Percentiles rank a stretch among this genome's conserved stretches.
Evolutionary conservation across 2,113 vertebrate genomes (phyloP).

Genomic region (Cyprichromis sp.): DNA sequence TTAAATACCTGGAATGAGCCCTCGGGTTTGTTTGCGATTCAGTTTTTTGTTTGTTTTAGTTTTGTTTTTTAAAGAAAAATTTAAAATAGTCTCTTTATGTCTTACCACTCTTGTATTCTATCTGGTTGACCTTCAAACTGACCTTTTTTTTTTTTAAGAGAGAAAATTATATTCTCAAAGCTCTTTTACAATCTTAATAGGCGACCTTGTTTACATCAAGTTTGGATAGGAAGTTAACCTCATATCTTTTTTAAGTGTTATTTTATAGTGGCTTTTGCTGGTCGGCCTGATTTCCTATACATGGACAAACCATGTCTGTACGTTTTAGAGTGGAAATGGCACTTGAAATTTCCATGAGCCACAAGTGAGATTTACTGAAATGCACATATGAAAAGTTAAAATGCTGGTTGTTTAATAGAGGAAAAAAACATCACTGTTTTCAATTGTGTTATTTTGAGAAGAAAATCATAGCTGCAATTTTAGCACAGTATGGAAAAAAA

Average conservation of each 20-base stretch:
- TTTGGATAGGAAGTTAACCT: neutral
- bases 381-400: neutral
- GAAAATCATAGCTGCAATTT: neutral
- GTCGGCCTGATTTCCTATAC: neutral
- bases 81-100: neutral
- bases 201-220: slow-evolving; percentile 48
- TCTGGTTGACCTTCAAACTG: slow-evolving; percentile 14
- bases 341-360: slow-evolving; percentile 1
- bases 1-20: slow-evolving; percentile 12
- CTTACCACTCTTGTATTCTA: neutral
- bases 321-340: neutral
- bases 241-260: neutral
- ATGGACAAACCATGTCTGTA: neutral
- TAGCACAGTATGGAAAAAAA: neutral
- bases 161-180: neutral
- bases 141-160: neutral
- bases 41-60: neutral
- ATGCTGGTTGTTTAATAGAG: slow-evolving; percentile 20
- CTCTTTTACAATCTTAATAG: slow-evolving; percentile 6
- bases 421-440: neutral
- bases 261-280: neutral
- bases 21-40: neutral
- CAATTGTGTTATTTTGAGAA: slow-evolving; percentile 7
- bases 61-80: neutral
- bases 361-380: slow-evolving; percentile 14